Percentiles rank a stretch among this genome's conserved stretches.
Evolutionary conservation across 2,113 vertebrate species (phyloP).

Genomic region (Apodemus sylvaticus): DNA sequence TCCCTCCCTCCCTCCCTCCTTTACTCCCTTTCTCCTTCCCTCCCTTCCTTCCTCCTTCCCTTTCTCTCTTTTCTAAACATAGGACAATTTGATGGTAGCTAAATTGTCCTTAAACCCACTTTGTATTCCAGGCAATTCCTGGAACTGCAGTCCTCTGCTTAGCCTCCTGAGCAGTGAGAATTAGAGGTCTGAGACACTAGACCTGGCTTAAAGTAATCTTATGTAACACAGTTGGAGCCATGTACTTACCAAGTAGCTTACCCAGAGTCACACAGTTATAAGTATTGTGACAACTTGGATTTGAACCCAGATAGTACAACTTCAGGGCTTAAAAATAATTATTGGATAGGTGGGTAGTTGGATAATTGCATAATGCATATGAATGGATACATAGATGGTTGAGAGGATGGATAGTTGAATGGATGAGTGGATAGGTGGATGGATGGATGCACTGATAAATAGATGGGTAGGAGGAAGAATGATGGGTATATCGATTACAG

Average conservation of each 20-base stretch:
- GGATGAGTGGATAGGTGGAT: no score
- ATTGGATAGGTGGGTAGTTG: neutral
- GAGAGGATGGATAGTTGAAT: neutral
- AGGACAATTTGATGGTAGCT: neutral
- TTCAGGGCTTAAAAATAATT: neutral
- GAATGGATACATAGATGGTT: neutral
- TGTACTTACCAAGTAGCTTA: neutral
- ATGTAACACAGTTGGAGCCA: neutral
- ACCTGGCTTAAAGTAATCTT: neutral
- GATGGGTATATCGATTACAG: neutral
- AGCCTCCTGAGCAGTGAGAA: neutral
- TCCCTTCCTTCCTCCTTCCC: no score
- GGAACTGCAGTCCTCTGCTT: neutral
- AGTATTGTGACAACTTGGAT: neutral
- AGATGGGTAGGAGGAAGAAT: no score
- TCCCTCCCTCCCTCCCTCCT: no score
- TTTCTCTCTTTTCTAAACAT: neutral
- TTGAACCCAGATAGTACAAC: slow-evolving; percentile 2
- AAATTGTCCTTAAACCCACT: neutral
- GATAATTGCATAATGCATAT: neutral
- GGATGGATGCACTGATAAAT: no score
- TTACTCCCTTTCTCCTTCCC: neutral
- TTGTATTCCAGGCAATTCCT: neutral
- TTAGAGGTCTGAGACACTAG: neutral
- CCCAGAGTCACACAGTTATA: neutral